Evolutionary conservation across 1,140 invertebrate species (phyloP), one percentile per base, ranked within the genome.

Genomic region (Daktulosphaira vitifoliae): DNA sequence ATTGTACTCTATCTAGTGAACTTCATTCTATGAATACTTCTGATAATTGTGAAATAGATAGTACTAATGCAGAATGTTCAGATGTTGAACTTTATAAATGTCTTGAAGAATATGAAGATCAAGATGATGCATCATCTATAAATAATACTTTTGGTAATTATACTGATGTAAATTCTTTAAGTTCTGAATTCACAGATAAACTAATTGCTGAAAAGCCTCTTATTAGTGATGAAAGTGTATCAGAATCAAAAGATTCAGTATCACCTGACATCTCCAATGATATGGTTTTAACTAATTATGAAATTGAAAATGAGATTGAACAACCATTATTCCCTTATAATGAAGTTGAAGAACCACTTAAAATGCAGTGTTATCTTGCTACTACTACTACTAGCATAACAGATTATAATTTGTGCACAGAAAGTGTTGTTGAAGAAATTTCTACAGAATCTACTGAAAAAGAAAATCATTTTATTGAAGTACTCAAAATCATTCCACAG

Each of bases 1-100:
- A 62, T 22, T 62, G 23, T 48, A 62, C 56, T 26, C 26, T 62
- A 62, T 62, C 56, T 33, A 62, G 56, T 62, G 56, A 62, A 62
- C 7, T 62, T 29, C 56, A 62, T n/a, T 62, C 56, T 15, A 29
- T 62, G 46, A 62, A 62, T 8, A 62, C 56, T 15, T 62, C 56
- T 1, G 56, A 62, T 15, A 46, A 46, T 48, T 46, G 26, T 62
- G 56, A 62, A 20, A 22, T 62, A 48, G 56, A 62, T 33, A 62
- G 56, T 8, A 62, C 56, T 13, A 62, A 62, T 33, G 56, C 39
- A 5, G 56, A 62, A 29, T 62, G 25, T 48, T 62, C 56, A 20
- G 56, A 62, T 4, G 11, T 20, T 48, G 56, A 62, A 62, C 56
- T 62, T 48, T 62, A 62, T 33, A 62, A 62, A 46, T 62, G 56